Base-by-base conservation (phyloP, 2,888 invertebrate species). In the Podabrus alpinus region DNA sequence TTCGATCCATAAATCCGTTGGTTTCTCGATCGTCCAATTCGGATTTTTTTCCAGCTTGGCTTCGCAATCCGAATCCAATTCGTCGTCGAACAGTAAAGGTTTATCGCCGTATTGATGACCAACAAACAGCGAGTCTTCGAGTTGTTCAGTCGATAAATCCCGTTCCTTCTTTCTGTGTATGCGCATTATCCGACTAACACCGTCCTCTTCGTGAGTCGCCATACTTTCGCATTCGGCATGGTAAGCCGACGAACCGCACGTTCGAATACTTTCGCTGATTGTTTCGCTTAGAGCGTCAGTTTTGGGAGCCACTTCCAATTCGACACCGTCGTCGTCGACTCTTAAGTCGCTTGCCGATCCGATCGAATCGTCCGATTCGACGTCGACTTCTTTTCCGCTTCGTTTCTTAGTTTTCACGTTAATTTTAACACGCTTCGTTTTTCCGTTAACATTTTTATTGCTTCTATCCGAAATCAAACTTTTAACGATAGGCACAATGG, bases 61-160 rank as follows among this genome's bases (percentile, higher is more conserved):
- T 16, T 87, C 89, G 29, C 88, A 88, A 19, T 92, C 91, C 1
- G 91, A 90, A 80, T 93, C 93, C n/a, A 94, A 86, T 82, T 95
- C 94, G 84, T 94, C 94, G 82, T 95, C 94, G 72, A 94, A 89
- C 4, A 95, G 85, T 59, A 95, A 86, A 1, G 94, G 94, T 79
- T 91, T 91, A 77, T 93, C 94, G 0, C 94, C 94, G 81, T 93
- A 94, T 80, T 92, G 92, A 84, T 94, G 94, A 0, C 94, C 92
- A 7, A 94, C 91, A 77, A 94, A 91, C 24, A 92, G 86, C 66
- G 91, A 89, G 82, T 90, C 91, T 64, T 90, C 90, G 64, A 79
- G 78, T 10, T 88, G 86, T 29, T 70, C 74, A 66, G 74, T 77
- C 13, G 79, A 29, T 10, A 67, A 25, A 76, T 87, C 87, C 77